phyloP scores from a whole-genome alignment of 2,113 vertebrate species.

The Columba janthina region DNA sequence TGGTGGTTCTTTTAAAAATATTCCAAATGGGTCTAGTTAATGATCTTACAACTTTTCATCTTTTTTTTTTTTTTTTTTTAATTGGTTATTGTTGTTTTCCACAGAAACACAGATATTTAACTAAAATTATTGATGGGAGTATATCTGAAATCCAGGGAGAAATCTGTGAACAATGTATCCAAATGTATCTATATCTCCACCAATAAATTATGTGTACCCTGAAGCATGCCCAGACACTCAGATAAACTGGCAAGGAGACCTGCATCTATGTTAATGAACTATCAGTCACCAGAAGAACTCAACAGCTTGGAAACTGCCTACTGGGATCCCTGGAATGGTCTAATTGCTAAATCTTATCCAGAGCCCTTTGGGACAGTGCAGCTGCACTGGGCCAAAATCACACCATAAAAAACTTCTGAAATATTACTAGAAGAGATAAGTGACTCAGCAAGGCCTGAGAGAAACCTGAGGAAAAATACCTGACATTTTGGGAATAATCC shows the following conservation, averaged over 20 bases:
- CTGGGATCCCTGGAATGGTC: neutral
- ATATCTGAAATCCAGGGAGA: neutral
- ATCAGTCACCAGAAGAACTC: neutral
- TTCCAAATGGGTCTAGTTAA: neutral
- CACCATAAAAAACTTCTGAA: neutral
- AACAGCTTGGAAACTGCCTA: neutral
- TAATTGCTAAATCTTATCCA: neutral
- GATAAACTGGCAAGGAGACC: neutral
- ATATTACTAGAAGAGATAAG: neutral
- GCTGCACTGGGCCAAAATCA: neutral
- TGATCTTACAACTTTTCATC: neutral
- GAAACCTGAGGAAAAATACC: neutral
- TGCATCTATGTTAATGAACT: conserved; percentile 5
- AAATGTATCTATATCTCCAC: neutral
- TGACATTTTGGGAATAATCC: neutral
- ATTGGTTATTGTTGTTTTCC: neutral
- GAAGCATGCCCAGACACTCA: conserved; percentile 28
- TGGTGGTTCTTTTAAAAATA: neutral
- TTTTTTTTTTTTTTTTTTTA: neutral
- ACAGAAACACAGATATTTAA: neutral
- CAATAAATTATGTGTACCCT: neutral
- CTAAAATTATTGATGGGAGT: neutral
- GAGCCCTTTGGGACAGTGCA: neutral
- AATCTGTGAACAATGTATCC: neutral
- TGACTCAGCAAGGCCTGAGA: neutral